Evolutionary conservation across 2,888 invertebrate species (phyloP).

Genomic region (Hypomecis atomaria): DNA sequence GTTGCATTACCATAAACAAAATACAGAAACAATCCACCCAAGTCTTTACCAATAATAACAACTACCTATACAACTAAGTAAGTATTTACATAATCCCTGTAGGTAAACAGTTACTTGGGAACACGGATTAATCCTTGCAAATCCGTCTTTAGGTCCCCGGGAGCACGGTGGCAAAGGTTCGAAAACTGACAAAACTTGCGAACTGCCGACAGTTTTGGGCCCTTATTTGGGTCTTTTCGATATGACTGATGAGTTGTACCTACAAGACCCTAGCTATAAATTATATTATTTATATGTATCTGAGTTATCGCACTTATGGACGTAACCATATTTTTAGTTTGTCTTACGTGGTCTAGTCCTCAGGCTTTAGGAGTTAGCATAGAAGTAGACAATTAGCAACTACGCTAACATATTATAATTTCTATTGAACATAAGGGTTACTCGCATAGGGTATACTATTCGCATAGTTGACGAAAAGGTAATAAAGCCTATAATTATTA

Average conservation of each 20-base stretch:
- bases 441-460: too few relatives aligned
- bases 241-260: conserved; percentile 17
- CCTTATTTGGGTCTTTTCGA: conserved; percentile 6
- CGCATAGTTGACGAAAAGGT: too few relatives aligned
- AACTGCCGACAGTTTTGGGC: conserved; percentile 13
- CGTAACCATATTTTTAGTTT: too few relatives aligned
- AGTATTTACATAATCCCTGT: conserved; percentile 3
- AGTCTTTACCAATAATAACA: neutral
- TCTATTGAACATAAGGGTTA: too few relatives aligned
- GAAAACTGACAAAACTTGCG: conserved; percentile 15
- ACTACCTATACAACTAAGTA: neutral
- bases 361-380: too few relatives aligned
- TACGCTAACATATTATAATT: too few relatives aligned
- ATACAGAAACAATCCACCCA: neutral
- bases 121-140: conserved; percentile 14
- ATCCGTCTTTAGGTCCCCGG: conserved; percentile 18
- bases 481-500: too few relatives aligned
- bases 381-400: too few relatives aligned
- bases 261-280: neutral
- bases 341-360: too few relatives aligned
- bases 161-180: conserved; percentile 13
- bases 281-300: neutral
- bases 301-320: neutral
- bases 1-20: neutral
- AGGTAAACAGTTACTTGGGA: conserved; percentile 11